Evolutionary conservation across 37 sponge, comb jelly and placozoan species (phyloP).

Genomic region (Beroe forskalii): DNA sequence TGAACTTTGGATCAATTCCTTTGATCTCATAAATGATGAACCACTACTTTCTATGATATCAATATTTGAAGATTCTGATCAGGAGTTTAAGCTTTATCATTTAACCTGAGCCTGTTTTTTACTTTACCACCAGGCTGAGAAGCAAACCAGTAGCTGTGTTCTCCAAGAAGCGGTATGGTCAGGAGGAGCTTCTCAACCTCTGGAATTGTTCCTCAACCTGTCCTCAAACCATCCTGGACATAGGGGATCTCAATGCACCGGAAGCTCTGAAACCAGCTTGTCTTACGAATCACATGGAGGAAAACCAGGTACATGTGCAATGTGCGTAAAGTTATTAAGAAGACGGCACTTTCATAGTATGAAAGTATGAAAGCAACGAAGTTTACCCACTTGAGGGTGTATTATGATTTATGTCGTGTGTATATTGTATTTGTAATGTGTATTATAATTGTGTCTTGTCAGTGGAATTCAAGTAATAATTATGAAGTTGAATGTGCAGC

Average conservation of each 20-base stretch:
- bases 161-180: conserved; percentile 50
- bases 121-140: neutral
- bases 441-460: no score
- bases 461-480: no score
- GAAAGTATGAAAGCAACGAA: no score
- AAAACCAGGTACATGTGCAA: conserved; percentile 31
- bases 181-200: conserved; percentile 14
- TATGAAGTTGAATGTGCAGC: no score
- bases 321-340: no score
- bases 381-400: no score
- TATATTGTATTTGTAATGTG: no score
- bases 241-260: conserved; percentile 9
- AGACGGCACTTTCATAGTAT: no score
- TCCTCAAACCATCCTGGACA: neutral
- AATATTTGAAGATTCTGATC: no score
- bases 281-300: neutral
- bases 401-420: no score
- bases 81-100: no score
- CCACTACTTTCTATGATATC: no score
- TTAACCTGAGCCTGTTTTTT: neutral
- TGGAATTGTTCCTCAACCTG: neutral
- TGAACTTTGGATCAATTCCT: neutral
- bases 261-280: conserved; percentile 38
- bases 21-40: neutral
- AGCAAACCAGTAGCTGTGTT: conserved; percentile 46